phyloP scores from a whole-genome alignment of 2,113 vertebrate genomes.

The Pterocles burchelli region DNA sequence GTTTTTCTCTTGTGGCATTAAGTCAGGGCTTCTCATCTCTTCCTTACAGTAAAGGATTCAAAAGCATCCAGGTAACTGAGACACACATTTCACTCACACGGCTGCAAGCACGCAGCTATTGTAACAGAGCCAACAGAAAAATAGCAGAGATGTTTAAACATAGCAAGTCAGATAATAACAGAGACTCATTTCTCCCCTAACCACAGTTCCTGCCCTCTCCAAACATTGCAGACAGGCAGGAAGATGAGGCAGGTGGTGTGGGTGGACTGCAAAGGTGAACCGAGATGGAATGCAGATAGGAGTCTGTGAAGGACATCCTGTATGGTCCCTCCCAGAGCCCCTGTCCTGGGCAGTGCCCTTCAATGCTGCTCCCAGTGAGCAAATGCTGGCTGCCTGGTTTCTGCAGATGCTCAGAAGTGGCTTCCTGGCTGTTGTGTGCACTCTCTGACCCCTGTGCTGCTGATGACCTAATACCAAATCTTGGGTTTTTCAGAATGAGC shows the following conservation, averaged over 20 bases:
- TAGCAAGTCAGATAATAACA: not conserved
- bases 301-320: not conserved
- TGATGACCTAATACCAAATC: not conserved
- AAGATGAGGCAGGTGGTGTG: not conserved
- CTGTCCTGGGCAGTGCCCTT: not conserved
- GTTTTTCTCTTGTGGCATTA: not conserved
- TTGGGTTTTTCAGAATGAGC: constrained; percentile 72
- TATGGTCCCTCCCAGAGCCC: not conserved
- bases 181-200: not conserved
- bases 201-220: not conserved
- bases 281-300: rapidly evolving
- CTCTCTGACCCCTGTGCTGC: not conserved
- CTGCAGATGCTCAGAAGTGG: not conserved
- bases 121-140: not conserved
- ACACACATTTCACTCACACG: not conserved
- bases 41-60: not conserved
- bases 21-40: not conserved
- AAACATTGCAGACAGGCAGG: not conserved
- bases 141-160: not conserved
- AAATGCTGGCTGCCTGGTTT: not conserved
- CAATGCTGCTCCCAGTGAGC: not conserved
- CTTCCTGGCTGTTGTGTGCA: not conserved
- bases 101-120: not conserved
- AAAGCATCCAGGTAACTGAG: not conserved
- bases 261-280: not conserved